A percentile compares a stretch with the other conserved stretches of the same genome.
Conservation (phyloP, 2,797 vertebrate species). For the Anabacerthia variegaticeps region DNA sequence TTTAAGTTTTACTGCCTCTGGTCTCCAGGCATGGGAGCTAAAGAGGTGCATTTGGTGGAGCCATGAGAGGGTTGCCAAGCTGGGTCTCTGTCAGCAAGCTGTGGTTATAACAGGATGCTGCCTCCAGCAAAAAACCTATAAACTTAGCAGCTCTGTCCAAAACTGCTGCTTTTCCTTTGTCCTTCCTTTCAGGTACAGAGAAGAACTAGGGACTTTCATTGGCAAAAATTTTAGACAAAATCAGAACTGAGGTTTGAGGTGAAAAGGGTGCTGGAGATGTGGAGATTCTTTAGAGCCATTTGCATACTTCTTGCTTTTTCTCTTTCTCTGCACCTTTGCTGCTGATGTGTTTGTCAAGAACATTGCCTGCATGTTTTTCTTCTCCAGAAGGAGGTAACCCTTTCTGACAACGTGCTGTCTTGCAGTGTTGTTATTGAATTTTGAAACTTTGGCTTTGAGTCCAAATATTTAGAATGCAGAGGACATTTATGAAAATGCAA, state of each 20-base stretch:
- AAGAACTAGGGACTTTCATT: background rate
- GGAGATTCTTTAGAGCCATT: background rate
- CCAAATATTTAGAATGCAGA: background rate
- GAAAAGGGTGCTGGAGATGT: background rate
- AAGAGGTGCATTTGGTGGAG: background rate
- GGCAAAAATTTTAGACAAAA: background rate
- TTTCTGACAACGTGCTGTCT: background rate
- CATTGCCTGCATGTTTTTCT: background rate
- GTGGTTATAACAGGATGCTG: background rate
- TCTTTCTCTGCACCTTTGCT: background rate
- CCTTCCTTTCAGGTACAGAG: background rate
- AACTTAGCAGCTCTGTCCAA: background rate
- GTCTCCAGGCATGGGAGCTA: background rate
- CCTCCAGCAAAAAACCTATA: background rate
- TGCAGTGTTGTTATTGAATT: background rate
- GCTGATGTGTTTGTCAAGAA: background rate
- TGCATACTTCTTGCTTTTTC: background rate
- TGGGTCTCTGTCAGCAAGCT: background rate
- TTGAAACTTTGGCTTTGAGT: background rate
- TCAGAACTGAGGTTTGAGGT: background rate
- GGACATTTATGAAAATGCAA: background rate
- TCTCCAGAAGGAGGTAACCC: background rate
- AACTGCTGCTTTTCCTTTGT: background rate
- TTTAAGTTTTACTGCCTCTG: background rate
- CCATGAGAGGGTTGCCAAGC: background rate